Evolutionary conservation across 2,113 vertebrate genomes (phyloP), one percentile per base, ranked within the genome.

Genomic region (Dromaius novaehollandiae): DNA sequence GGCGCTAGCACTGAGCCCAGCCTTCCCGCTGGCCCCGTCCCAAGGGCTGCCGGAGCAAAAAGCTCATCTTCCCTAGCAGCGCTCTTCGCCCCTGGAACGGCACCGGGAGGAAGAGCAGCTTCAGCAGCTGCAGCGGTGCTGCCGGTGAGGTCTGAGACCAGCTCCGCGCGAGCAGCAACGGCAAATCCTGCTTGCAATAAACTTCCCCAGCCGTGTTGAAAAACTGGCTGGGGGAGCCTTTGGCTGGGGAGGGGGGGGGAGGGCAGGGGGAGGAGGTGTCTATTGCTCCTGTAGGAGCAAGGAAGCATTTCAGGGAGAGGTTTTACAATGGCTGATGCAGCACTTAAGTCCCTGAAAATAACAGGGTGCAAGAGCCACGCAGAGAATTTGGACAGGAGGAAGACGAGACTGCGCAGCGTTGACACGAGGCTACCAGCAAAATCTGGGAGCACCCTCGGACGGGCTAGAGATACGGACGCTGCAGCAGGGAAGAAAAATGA

Each of bases 401-500:
- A 7, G 30, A 28, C 18, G 50, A 13, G 9, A 48, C 8, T 0
- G 0, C 20, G 70, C 24, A 79, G 84, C 78, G 13, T 0, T 12
- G 14, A 88, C 61, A 20, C 44, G 51, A 50, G 82, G n/a, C 38
- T 34, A 56, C 83, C 28, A 75, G 81, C 48, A 82, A 90, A 68
- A 0, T 1, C 3, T 11, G 58, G 53, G 36, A 88, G 75, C 11
- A 17, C 80, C 17, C 64, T 73, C 86, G 84, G 82, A 63, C 66
- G 16, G 1, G 5, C 64, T 90, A 40, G 56, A 90, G 80, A 76
- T 13, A 65, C 82, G 13, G 56, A 84, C 93, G 84, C 88, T 74
- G 83, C 94, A 95, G 91, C 71, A 76, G n/a, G 36, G 20, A 56
- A 82, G 80, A 63, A 9, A 74, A 89, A 88, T 24, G 92, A 76